These are phyloP conservation scores for Hiodon tergisus DNA, from an alignment of 2,113 vertebrate genomes.

Conservation along the genomic window DNA sequence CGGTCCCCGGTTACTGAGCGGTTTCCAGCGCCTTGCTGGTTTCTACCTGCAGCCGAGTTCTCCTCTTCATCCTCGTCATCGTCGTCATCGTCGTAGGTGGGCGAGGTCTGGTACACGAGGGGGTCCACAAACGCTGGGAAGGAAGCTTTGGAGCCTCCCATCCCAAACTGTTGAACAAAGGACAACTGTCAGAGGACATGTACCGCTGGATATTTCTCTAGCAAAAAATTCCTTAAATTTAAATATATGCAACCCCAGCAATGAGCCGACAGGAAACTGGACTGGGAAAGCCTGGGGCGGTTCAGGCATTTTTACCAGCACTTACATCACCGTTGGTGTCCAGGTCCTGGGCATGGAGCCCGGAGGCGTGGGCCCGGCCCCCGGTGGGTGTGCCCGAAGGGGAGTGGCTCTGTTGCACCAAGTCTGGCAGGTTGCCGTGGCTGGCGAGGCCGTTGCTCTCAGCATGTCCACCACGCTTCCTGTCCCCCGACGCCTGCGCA, in stretches of 20 bases:
- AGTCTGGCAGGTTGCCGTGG: conserved; percentile 90
- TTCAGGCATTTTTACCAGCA: conserved; percentile 24
- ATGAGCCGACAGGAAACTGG: no score
- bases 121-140: conserved; percentile 96
- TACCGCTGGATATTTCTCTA: no score
- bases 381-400: conserved; percentile 82
- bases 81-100: conserved; percentile 76
- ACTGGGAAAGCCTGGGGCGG: neutral
- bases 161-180: conserved; percentile 70
- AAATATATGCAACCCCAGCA: no score
- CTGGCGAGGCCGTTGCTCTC: conserved; percentile 95
- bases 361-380: conserved; percentile 65
- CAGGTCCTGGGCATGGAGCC: conserved; percentile 74
- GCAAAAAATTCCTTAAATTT: no score
- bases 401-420: conserved; percentile 93
- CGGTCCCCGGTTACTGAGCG: neutral
- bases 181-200: neutral
- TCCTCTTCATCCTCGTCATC: conserved; percentile 53
- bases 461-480: conserved; percentile 76
- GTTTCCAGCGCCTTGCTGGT: neutral
- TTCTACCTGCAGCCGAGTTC: conserved; percentile 74
- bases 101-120: conserved; percentile 91
- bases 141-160: conserved; percentile 90
- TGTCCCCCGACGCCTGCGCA: conserved; percentile 73
- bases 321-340: conserved; percentile 82